Conservation (phyloP, 2,888 invertebrate species). For the Drosophila quinaria region DNA sequence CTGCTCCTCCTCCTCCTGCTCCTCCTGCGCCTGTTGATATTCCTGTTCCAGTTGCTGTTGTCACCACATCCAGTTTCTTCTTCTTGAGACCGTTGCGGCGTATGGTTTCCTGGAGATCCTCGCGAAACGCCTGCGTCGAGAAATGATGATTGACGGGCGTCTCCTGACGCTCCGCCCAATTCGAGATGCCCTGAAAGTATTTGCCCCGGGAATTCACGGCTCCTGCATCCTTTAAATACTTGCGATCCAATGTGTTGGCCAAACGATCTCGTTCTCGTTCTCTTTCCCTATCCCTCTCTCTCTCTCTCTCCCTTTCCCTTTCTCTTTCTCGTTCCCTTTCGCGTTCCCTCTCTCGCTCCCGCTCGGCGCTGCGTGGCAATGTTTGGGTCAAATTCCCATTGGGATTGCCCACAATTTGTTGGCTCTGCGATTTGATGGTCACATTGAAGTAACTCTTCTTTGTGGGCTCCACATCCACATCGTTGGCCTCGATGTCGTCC, state of each 20-base stretch:
- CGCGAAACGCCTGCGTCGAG: conserved; percentile 85
- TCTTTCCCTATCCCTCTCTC: conserved; percentile 75
- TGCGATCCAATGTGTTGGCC: conserved; percentile 47
- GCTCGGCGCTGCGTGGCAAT: conserved; percentile 64
- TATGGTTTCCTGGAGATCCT: conserved; percentile 85
- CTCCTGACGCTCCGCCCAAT: conserved; percentile 87
- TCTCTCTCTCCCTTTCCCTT: conserved; percentile 75
- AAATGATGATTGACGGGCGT: conserved; percentile 80
- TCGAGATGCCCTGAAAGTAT: conserved; percentile 91
- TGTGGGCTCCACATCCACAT: conserved; percentile 87
- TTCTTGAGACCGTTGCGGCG: conserved; percentile 84
- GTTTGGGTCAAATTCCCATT: conserved; percentile 51
- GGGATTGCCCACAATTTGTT: conserved; percentile 27
- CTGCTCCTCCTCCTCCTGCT: not conserved
- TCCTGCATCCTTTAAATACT: conserved; percentile 82
- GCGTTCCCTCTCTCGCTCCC: conserved; percentile 52
- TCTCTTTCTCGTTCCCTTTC: conserved; percentile 59
- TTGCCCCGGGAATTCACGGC: conserved; percentile 83
- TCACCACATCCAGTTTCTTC: conserved; percentile 31
- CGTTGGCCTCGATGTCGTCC: conserved; percentile 85
- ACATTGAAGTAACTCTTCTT: conserved; percentile 92
- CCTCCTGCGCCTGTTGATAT: not conserved
- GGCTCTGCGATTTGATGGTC: conserved; percentile 88
- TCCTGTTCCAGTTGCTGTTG: not conserved
- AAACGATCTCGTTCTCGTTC: conserved; percentile 71